Evolutionary conservation across 2,888 invertebrate genomes (phyloP).

Genomic region (Tortricodes alternella): DNA sequence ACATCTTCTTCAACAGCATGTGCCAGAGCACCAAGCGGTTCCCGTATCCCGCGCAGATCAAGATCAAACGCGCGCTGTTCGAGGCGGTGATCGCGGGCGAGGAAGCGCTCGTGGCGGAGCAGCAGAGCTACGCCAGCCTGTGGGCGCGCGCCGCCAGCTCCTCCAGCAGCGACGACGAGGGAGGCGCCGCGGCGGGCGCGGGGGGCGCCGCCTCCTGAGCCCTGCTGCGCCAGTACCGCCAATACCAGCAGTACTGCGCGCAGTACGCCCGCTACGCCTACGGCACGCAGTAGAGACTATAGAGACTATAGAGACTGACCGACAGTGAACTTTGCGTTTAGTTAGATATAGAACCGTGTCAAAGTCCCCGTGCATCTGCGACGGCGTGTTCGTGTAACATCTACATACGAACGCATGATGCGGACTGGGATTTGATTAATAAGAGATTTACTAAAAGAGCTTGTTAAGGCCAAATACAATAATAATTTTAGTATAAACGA

Average conservation of each 20-base stretch:
- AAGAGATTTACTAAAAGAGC: background rate
- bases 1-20: conserved; percentile 77
- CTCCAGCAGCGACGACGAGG: conserved; percentile 51
- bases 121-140: conserved; percentile 68
- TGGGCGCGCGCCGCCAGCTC: conserved; percentile 61
- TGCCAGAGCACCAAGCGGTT: conserved; percentile 73
- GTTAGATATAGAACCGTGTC: too few relatives aligned
- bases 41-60: conserved; percentile 68
- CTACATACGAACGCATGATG: too few relatives aligned
- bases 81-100: conserved; percentile 68
- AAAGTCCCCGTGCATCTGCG: too few relatives aligned
- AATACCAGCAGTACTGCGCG: conserved; percentile 22
- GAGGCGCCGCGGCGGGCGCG: conserved; percentile 40
- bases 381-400: too few relatives aligned
- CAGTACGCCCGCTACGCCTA: conserved; percentile 15
- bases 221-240: conserved; percentile 7
- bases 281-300: conserved; percentile 8
- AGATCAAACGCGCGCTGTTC: conserved; percentile 68
- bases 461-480: conserved; percentile 16
- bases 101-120: conserved; percentile 69
- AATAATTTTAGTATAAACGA: conserved; percentile 1
- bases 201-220: conserved; percentile 55
- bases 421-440: background rate
- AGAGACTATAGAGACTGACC: too few relatives aligned
- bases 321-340: too few relatives aligned